Evolutionary conservation across 2,888 invertebrate genomes (phyloP).

Genomic region (Gandaritis pyraliata): DNA sequence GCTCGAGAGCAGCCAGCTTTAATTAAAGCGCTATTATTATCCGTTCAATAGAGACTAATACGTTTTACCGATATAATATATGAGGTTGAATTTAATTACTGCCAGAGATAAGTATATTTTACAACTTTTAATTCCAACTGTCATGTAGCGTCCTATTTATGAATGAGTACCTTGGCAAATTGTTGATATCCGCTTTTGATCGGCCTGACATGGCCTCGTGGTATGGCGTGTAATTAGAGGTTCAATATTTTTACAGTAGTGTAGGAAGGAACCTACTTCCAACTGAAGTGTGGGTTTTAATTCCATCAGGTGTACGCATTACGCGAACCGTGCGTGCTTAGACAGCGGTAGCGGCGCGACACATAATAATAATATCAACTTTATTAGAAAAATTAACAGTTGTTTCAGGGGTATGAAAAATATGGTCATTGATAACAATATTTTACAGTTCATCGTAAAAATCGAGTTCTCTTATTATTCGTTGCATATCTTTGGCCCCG

Average conservation of each 20-base stretch:
- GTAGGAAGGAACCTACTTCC: not conserved
- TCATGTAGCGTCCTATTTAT: too few species aligned
- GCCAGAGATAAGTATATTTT: too few species aligned
- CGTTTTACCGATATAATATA: not conserved
- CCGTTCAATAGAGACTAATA: constrained; percentile 1
- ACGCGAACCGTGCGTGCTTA: constrained; percentile 41
- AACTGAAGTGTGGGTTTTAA: constrained; percentile 50
- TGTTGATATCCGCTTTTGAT: constrained; percentile 3
- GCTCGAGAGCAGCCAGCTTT: constrained; percentile 2
- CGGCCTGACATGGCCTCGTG: constrained; percentile 18
- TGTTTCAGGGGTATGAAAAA: too few species aligned
- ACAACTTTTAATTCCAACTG: too few species aligned
- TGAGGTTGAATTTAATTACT: too few species aligned
- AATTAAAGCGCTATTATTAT: constrained; percentile 26
- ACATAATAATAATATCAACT: too few species aligned
- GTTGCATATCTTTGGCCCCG: too few species aligned
- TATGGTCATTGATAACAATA: too few species aligned
- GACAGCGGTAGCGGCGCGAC: not conserved
- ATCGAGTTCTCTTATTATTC: too few species aligned
- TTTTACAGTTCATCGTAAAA: too few species aligned
- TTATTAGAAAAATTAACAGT: too few species aligned
- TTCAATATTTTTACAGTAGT: too few species aligned
- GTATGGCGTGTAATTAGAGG: constrained; percentile 47
- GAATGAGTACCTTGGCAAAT: constrained; percentile 2
- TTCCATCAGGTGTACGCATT: constrained; percentile 60